Conservation (phyloP, 35 echinoderm and acorn worm species). For the Lytechinus pictus region DNA sequence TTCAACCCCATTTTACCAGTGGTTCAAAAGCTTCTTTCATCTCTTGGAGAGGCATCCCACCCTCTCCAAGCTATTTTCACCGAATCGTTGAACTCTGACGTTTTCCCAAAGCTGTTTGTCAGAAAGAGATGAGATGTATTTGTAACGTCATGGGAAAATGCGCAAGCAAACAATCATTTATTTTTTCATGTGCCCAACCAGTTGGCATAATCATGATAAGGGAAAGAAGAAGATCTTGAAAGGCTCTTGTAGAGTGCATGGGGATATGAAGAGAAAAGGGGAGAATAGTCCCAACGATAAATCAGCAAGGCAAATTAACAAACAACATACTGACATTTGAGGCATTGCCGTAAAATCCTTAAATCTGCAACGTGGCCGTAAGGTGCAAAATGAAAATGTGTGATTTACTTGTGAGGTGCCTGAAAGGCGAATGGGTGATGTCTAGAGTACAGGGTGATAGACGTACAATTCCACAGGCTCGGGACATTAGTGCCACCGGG, state of each 20-base stretch:
- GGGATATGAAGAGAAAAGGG: background rate
- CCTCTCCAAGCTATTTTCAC: background rate
- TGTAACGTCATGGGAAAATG: background rate
- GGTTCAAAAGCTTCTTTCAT: background rate
- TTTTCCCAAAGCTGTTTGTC: constrained; percentile 18
- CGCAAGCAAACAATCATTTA: background rate
- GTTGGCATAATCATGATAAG: background rate
- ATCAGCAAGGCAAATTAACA: constrained; percentile 18
- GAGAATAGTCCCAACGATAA: background rate
- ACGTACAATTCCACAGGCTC: background rate
- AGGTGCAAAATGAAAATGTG: background rate
- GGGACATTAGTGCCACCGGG: background rate
- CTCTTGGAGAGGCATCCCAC: background rate
- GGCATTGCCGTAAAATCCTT: background rate
- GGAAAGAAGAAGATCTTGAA: background rate
- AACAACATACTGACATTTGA: background rate
- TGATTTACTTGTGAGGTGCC: background rate
- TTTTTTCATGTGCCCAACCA: background rate
- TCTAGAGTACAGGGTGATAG: background rate
- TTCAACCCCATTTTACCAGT: background rate
- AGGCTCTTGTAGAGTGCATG: background rate
- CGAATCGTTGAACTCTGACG: background rate
- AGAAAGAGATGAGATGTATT: background rate
- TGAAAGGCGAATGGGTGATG: background rate
- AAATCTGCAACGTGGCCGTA: background rate